Percentiles rank a stretch among this genome's conserved stretches.
phyloP scores from a whole-genome alignment of 2,888 invertebrate species.

The Alentia gelatinosa region DNA sequence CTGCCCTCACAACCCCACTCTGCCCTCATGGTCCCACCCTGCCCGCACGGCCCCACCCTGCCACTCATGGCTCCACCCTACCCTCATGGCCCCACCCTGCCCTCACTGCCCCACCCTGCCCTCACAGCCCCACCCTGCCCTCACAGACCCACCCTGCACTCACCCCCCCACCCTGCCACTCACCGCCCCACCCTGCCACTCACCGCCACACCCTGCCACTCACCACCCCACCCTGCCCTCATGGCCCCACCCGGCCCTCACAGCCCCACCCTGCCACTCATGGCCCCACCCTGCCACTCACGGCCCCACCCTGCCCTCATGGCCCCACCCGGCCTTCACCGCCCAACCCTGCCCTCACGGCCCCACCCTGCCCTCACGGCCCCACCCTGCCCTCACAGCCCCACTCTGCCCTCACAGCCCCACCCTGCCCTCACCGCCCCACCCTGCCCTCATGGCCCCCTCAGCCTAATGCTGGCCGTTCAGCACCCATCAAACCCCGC shows the following conservation, averaged over 20 bases:
- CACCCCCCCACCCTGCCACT: background rate
- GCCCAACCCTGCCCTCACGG: background rate
- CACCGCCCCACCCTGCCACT: background rate
- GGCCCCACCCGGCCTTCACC: background rate
- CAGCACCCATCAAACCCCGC: no score
- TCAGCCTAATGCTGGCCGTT: no score
- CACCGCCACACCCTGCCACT: no score
- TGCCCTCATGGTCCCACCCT: background rate
- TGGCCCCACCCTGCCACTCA: background rate
- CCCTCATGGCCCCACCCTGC: background rate
- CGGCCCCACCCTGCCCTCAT: background rate
- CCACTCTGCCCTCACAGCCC: no score
- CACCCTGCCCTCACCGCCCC: background rate
- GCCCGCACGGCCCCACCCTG: background rate
- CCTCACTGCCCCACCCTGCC: background rate
- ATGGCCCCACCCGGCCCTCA: no score
- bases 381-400: no score
- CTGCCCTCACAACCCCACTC: no score
- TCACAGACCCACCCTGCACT: background rate
- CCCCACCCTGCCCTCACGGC: background rate
- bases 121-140: background rate
- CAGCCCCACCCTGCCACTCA: no score
- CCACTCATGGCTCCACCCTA: no score
- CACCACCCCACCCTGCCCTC: no score
- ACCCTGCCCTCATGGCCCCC: background rate